Percentiles rank a stretch among this genome's conserved stretches.
These are phyloP conservation scores for Luscinia megarhynchos DNA, from an alignment of 2,797 vertebrate genomes.

Conservation along the genomic window DNA sequence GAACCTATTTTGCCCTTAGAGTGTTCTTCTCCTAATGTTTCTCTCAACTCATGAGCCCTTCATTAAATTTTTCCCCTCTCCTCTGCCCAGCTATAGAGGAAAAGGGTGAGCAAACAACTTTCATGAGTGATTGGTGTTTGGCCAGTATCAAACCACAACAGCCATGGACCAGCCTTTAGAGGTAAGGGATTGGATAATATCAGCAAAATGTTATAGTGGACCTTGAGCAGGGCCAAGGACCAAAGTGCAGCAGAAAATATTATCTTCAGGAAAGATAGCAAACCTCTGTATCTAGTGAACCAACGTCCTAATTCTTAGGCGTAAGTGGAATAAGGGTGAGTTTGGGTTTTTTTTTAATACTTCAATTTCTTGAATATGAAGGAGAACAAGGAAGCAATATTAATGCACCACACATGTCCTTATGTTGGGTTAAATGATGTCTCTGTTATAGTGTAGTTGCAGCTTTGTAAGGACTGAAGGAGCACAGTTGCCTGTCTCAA, in stretches of 20 bases:
- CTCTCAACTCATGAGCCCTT: background rate
- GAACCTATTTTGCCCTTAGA: background rate
- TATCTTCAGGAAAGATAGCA: background rate
- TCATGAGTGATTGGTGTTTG: background rate
- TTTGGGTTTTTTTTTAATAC: background rate
- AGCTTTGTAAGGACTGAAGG: background rate
- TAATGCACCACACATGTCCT: background rate
- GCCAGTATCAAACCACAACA: background rate
- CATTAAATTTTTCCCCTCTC: background rate
- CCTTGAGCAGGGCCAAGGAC: background rate
- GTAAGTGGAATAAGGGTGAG: background rate
- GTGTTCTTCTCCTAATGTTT: background rate
- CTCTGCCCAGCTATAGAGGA: background rate
- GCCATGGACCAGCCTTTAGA: background rate
- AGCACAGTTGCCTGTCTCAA: background rate
- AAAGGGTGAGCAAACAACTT: background rate
- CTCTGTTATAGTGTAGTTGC: background rate
- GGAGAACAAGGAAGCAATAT: background rate
- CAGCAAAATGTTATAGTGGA: background rate
- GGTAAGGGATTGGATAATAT: background rate
- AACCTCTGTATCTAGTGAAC: background rate
- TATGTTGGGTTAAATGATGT: background rate
- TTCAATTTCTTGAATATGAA: background rate
- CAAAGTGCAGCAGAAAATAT: background rate
- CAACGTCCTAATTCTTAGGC: background rate